phyloP scores from a whole-genome alignment of 2,888 invertebrate species.

The Pristionchus exspectatus region DNA sequence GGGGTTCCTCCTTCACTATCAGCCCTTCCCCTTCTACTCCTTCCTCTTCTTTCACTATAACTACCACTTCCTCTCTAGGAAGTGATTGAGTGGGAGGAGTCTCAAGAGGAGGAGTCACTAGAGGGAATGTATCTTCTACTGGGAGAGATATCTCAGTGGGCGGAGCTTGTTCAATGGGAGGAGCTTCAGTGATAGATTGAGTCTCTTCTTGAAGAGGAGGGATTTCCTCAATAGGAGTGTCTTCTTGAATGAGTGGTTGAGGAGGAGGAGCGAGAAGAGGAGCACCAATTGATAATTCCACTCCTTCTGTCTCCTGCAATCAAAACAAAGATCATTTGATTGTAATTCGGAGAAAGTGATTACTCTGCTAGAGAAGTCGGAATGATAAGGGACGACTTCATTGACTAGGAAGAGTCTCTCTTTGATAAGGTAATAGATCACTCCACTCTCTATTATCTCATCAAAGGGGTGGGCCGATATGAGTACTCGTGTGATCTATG shows the following conservation, averaged over 20 bases:
- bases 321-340: slow-evolving; percentile 17
- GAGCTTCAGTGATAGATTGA: not conserved
- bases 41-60: not conserved
- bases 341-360: slow-evolving; percentile 45
- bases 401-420: not conserved
- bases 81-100: not conserved
- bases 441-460: not conserved
- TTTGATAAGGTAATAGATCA: not conserved
- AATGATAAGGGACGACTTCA: not conserved
- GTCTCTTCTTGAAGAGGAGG: not conserved
- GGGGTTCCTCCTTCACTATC: slow-evolving; percentile 6
- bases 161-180: not conserved
- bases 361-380: slow-evolving; percentile 7
- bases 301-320: slow-evolving; percentile 27
- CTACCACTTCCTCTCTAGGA: not conserved
- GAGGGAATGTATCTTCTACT: not conserved
- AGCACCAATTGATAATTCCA: not conserved
- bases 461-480: slow-evolving; percentile 7
- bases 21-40: not conserved
- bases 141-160: not conserved
- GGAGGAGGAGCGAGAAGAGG: not conserved
- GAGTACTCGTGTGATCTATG: not conserved
- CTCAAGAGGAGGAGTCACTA: not conserved
- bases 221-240: not conserved
- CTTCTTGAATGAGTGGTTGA: not conserved